Conservation (phyloP, 2,113 vertebrate species). For the Arenaria interpres region DNA sequence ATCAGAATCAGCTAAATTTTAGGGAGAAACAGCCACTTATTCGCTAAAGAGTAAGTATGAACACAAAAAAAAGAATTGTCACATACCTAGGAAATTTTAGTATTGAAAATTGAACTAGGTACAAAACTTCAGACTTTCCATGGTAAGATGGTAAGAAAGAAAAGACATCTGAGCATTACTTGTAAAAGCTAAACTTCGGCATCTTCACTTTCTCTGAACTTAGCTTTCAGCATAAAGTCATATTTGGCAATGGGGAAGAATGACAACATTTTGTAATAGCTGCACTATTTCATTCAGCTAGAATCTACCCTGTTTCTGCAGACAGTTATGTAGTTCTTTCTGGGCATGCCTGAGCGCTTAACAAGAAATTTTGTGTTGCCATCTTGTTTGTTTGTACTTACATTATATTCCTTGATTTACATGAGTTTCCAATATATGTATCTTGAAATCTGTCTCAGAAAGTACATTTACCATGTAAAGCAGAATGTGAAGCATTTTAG, state of each 20-base stretch:
- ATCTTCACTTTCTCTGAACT: neutral
- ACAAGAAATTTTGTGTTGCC: neutral
- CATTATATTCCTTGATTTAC: neutral
- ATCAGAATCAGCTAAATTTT: neutral
- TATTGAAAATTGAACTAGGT: neutral
- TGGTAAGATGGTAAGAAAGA: neutral
- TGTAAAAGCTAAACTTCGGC: neutral
- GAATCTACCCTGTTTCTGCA: neutral
- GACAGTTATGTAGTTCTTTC: neutral
- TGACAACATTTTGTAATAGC: neutral
- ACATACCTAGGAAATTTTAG: neutral
- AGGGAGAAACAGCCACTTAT: neutral
- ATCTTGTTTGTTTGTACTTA: neutral
- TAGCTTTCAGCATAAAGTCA: neutral
- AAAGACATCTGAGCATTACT: neutral
- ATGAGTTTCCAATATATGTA: neutral
- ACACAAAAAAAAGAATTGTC: neutral
- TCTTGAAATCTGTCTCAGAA: neutral
- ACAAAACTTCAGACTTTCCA: neutral
- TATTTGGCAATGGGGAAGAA: neutral
- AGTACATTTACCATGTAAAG: neutral
- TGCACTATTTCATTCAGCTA: neutral
- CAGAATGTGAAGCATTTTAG: neutral
- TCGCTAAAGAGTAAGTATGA: neutral
- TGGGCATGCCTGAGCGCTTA: neutral